Base-by-base conservation (phyloP, 2,113 vertebrate genomes). In the Hylia prasina region DNA sequence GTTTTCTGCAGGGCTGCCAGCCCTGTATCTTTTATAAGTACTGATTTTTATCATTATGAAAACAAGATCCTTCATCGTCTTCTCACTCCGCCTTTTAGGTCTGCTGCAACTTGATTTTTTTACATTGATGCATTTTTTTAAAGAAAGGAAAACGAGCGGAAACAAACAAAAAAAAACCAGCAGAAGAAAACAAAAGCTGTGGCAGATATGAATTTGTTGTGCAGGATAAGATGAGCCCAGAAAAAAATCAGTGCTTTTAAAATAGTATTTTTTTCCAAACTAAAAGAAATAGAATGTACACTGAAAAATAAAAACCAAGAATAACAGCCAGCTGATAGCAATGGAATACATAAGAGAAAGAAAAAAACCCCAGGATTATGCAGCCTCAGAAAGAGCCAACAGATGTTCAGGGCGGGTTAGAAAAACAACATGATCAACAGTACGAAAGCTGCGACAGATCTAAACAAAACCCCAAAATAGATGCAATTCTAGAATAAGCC, bases 381-480 rank as follows among this genome's bases (percentile, higher is more conserved):
- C 92, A 96, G 94, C 86, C 76, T 96, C 40, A 39, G 76, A 97
- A 97, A 95, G 86, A 94, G 90, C 96, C 96, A 96, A 94, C 96
- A 97, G 96, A 96, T 97, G 96, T 97, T 97, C 96, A 79, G 94
- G 94, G 96, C 72, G 96, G 96, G 96, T 97, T 96, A 95, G 96
- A 96, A 97, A 97, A 97, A 97, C 96, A 97, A 96, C 93, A 82
- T 87, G 96, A 96, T 96, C 92, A 94, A 97, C 80, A 12, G 93
- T 95, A 96, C 90, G 76, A 97, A 96, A 94, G 94, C 96, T 90
- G 93, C 56, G 28, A 92, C 92, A 96, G 96, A 95, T 90, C 94
- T 96, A 96, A 97, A 97, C 93, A 96, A 96, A 96, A 89, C 92
- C 96, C 88, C 82, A 81, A 92, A 97, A 97, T 96, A 97, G 96